These are phyloP conservation scores for Augochlorella aurata DNA, from an alignment of 2,888 invertebrate genomes.

Conservation along the genomic window DNA sequence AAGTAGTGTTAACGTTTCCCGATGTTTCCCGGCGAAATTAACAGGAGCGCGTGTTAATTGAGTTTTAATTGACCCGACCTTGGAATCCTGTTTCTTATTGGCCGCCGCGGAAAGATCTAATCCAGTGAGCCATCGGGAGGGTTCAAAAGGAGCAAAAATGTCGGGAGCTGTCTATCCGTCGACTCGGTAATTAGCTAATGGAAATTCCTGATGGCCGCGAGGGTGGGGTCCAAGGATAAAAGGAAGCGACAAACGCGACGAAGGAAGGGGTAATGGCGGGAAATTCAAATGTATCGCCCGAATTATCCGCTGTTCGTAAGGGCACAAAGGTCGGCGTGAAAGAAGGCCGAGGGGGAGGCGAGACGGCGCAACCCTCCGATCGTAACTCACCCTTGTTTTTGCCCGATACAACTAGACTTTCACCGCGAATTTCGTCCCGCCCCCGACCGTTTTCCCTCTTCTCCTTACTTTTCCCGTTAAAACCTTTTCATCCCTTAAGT, in stretches of 20 bases:
- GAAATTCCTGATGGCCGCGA: conserved; percentile 72
- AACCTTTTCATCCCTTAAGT: conserved; percentile 56
- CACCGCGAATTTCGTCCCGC: conserved; percentile 64
- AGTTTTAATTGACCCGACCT: conserved; percentile 33
- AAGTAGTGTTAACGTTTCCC: conserved; percentile 7
- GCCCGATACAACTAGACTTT: conserved; percentile 73
- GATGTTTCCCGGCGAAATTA: background rate
- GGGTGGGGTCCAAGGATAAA: conserved; percentile 33
- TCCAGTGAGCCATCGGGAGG: conserved; percentile 21
- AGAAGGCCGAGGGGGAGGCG: conserved; percentile 28
- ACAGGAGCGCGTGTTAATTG: conserved; percentile 20
- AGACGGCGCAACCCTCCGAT: conserved; percentile 67
- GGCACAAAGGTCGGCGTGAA: conserved; percentile 44
- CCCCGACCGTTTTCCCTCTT: conserved; percentile 45
- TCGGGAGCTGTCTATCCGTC: conserved; percentile 42
- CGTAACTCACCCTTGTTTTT: conserved; percentile 81
- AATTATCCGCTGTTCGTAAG: conserved; percentile 72
- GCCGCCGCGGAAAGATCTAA: conserved; percentile 35
- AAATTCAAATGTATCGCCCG: conserved; percentile 80
- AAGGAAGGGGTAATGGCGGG: conserved; percentile 72
- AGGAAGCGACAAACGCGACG: conserved; percentile 21
- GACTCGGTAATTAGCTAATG: conserved; percentile 79
- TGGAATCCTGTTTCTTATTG: conserved; percentile 13
- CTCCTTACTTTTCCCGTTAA: conserved; percentile 48
- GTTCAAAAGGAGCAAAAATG: conserved; percentile 45